These are phyloP conservation scores for Aelia acuminata DNA, from an alignment of 2,888 invertebrate species.

Conservation along the genomic window DNA sequence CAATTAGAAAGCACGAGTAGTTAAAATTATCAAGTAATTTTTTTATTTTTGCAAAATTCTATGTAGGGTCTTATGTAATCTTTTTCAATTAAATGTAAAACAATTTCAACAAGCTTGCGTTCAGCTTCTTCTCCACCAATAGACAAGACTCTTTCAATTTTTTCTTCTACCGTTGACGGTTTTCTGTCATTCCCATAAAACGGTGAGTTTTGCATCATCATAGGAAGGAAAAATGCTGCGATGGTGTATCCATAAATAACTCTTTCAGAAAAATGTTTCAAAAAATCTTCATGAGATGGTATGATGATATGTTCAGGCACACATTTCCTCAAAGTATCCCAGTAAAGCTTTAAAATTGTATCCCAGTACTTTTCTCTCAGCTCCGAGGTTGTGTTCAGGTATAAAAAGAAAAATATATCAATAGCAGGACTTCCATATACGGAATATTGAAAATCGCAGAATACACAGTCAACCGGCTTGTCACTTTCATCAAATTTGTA, in stretches of 20 bases:
- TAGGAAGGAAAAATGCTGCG: constrained; percentile 63
- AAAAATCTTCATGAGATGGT: constrained; percentile 58
- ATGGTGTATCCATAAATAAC: constrained; percentile 63
- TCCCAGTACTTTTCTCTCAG: constrained; percentile 67
- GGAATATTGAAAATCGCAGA: constrained; percentile 68
- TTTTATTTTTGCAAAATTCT: constrained; percentile 1
- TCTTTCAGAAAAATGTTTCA: constrained; percentile 59
- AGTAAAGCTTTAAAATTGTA: constrained; percentile 67
- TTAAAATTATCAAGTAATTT: not conserved
- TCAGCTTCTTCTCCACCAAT: constrained; percentile 1
- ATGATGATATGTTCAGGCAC: constrained; percentile 47
- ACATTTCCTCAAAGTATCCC: constrained; percentile 57
- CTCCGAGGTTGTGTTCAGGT: constrained; percentile 68
- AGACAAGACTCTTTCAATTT: not conserved
- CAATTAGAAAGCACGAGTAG: too few relatives aligned
- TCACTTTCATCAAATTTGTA: constrained; percentile 68
- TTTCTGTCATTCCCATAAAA: not conserved
- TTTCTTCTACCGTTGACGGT: constrained; percentile 2
- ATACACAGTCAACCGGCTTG: constrained; percentile 67
- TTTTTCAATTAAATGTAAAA: constrained; percentile 12
- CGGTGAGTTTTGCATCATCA: constrained; percentile 54
- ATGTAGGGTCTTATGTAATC: constrained; percentile 11
- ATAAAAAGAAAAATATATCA: constrained; percentile 69
- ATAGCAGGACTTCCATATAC: constrained; percentile 68
- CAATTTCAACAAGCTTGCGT: not conserved